These are phyloP conservation scores for Bagarius yarrelli DNA, from an alignment of 2,113 vertebrate genomes.

Conservation along the genomic window DNA sequence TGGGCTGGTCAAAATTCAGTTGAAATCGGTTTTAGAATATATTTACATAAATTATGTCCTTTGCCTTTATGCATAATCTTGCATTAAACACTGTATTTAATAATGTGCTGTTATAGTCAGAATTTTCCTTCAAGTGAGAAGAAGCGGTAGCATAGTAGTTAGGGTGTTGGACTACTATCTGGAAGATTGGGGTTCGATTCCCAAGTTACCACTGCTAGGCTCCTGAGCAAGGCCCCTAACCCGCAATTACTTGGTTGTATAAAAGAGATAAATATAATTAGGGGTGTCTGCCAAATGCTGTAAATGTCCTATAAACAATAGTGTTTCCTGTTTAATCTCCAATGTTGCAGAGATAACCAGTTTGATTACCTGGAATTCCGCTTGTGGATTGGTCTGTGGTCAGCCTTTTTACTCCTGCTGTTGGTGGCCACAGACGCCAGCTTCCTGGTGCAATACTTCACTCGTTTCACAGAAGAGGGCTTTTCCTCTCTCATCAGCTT, in stretches of 20 bases:
- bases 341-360: conserved; percentile 76
- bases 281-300: no score
- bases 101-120: background rate
- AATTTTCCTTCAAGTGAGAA: background rate
- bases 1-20: no score
- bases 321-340: background rate
- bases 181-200: no score
- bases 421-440: conserved; percentile 94
- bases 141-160: no score
- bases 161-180: no score
- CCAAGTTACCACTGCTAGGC: no score
- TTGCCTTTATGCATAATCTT: background rate
- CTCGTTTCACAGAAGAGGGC: conserved; percentile 96
- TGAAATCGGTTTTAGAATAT: no score
- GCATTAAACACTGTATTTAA: background rate
- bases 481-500: conserved; percentile 98
- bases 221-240: no score
- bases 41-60: background rate
- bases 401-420: conserved; percentile 87
- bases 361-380: conserved; percentile 98
- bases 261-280: no score
- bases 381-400: conserved; percentile 97
- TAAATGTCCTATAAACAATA: background rate
- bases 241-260: no score
- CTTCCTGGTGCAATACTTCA: conserved; percentile 96